Evolutionary conservation across 2,888 invertebrate genomes (phyloP).

Genomic region (Muschampia plurimacula): DNA sequence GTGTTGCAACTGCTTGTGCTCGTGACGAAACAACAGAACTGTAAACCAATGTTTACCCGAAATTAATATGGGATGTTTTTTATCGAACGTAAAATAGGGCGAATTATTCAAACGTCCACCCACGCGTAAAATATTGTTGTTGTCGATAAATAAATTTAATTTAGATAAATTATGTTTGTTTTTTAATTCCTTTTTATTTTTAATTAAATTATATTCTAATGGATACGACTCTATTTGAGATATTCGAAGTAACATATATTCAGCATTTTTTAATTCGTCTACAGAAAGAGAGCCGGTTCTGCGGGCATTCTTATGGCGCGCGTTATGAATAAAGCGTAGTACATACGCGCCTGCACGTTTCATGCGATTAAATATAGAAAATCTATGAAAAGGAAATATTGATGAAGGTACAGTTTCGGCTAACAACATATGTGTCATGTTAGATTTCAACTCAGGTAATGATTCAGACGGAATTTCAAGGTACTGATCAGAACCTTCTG

Average conservation of each 20-base stretch:
- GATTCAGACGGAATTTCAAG: background rate
- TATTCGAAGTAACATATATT: background rate
- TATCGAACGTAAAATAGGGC: constrained; percentile 14
- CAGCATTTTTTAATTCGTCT: background rate
- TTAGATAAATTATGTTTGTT: constrained; percentile 28
- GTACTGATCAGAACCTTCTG: background rate
- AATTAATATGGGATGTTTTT: constrained; percentile 28
- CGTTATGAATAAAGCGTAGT: constrained; percentile 17
- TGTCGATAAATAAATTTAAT: constrained; percentile 24
- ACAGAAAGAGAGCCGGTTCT: background rate
- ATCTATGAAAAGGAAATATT: constrained; percentile 23
- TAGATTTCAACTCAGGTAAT: background rate
- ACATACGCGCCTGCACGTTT: constrained; percentile 13
- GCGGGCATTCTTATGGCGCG: background rate
- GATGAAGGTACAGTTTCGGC: background rate
- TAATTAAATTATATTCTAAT: constrained; percentile 19
- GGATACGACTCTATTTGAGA: constrained; percentile 10
- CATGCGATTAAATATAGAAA: constrained; percentile 25
- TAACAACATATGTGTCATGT: background rate
- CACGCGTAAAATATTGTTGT: constrained; percentile 16
- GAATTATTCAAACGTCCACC: constrained; percentile 30
- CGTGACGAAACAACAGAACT: constrained; percentile 37
- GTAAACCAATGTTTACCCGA: constrained; percentile 26
- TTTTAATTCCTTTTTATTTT: constrained; percentile 14
- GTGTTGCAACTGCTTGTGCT: constrained; percentile 39